Evolutionary conservation across 2,888 invertebrate genomes (phyloP), one percentile per base, ranked within the genome.

Genomic region (Melinaea marsaeus): DNA sequence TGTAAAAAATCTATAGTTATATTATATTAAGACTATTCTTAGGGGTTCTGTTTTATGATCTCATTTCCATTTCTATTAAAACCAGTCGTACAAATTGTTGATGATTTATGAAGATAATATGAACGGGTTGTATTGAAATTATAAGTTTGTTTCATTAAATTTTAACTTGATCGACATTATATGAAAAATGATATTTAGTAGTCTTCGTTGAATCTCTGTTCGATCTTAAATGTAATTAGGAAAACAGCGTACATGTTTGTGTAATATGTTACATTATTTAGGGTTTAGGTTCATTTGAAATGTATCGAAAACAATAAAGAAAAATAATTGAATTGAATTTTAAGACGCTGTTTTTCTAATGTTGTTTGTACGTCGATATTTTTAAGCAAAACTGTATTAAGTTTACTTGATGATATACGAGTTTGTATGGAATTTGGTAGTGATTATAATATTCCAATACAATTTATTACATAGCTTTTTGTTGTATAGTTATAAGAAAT

Each of bases 11-110:
- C 72, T 72, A 75, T 69, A 61, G 65, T 72, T 70, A 72, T 69
- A 67, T 72, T 72, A 86, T 78, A 81, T 85, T 85, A 83, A 79
- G 75, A 82, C 86, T 88, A 88, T 79, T 71, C 78, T 79, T 80
- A 82, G 60, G 47, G 61, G 54, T 67, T 66, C 57, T 62, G 65
- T 63, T 70, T 70, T 67, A 69, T 74, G 75, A 75, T 71, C 65
- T 72, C 70, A 68, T 70, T 64, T 73, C 75, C 72, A 72, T 71
- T 71, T 69, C 71, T 75, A 69, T 62, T 58, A 57, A 51, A 61
- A 61, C 51, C 51, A 51, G 51, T 51, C 51, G 32, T 51, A 11
- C 32, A 9, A 42, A 42, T 42, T 42, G 22, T 51, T 51, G 3
- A 51, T 32, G 51, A 11, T 6, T 51, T 51, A 51, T 51, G 51